Evolutionary conservation across 1,140 invertebrate genomes (phyloP).

Genomic region (Heliothis subflexa): DNA sequence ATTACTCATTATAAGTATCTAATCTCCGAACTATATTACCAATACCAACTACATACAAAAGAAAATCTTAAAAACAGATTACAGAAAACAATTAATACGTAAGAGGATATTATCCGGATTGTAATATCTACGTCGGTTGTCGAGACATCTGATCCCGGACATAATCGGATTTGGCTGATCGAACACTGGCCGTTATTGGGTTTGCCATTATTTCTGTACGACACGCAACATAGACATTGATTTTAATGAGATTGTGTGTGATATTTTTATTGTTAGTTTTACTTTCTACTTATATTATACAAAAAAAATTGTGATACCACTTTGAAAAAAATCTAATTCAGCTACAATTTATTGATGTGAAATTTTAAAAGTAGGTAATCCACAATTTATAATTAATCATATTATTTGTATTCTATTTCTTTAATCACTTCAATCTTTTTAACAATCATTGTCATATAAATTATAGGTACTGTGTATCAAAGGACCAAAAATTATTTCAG

Average conservation of each 20-base stretch:
- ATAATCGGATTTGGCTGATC: slow-evolving; percentile 83
- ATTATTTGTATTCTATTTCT: too few relatives aligned
- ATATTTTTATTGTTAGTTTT: slow-evolving; percentile 8
- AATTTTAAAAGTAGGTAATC: too few relatives aligned
- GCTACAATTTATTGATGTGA: too few relatives aligned
- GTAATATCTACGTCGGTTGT: slow-evolving; percentile 67
- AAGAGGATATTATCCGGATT: slow-evolving; percentile 71
- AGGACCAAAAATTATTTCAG: too few relatives aligned
- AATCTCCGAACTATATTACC: neutral
- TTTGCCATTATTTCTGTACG: slow-evolving; percentile 76
- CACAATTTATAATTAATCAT: too few relatives aligned
- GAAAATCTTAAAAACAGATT: slow-evolving; percentile 65
- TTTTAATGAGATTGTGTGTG: slow-evolving; percentile 76
- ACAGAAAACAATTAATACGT: slow-evolving; percentile 79
- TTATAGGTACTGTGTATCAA: too few relatives aligned
- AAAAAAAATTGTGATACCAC: too few relatives aligned
- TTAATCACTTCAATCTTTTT: too few relatives aligned
- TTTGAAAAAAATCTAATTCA: too few relatives aligned
- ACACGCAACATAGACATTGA: slow-evolving; percentile 72
- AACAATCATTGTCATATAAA: too few relatives aligned
- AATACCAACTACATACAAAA: neutral
- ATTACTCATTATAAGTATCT: neutral
- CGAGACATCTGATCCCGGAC: slow-evolving; percentile 79
- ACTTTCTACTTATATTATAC: neutral
- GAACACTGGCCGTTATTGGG: slow-evolving; percentile 74